A percentile compares a stretch with the other conserved stretches of the same genome.
phyloP scores from a whole-genome alignment of 1,140 invertebrate species.

The Drosophila ercepeae region DNA sequence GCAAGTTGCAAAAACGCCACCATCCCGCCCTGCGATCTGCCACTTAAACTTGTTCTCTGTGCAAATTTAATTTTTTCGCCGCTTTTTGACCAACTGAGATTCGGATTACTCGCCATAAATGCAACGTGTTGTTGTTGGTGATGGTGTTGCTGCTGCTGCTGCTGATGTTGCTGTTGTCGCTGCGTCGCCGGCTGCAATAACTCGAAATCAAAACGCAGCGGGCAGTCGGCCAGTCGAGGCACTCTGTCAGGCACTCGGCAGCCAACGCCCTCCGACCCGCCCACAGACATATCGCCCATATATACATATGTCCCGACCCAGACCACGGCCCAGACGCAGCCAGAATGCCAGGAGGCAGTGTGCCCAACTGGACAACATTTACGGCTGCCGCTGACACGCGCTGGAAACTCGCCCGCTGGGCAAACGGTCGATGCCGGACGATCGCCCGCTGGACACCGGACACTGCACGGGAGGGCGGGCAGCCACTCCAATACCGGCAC shows the following conservation, averaged over 20 bases:
- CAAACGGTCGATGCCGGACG: conserved; percentile 44
- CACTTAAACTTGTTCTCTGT: conserved; percentile 78
- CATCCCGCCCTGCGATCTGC: conserved; percentile 3
- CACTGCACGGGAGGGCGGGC: conserved; percentile 1
- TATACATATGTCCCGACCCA: conserved; percentile 11
- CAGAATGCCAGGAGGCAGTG: conserved; percentile 3
- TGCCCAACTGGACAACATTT: conserved; percentile 69
- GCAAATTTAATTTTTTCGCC: conserved; percentile 76
- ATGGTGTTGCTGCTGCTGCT: conserved; percentile 6
- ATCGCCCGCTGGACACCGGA: conserved; percentile 31
- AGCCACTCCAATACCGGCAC: conserved; percentile 3
- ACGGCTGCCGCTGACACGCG: conserved; percentile 75
- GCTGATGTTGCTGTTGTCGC: conserved; percentile 12
- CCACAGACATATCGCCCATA: conserved; percentile 29
- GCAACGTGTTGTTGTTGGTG: conserved; percentile 27
- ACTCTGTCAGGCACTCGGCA: conserved; percentile 65
- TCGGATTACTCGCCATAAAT: conserved; percentile 73
- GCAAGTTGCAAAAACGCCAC: conserved; percentile 46
- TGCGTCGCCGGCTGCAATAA: conserved; percentile 57
- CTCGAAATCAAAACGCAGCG: conserved; percentile 76
- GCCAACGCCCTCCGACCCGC: conserved; percentile 50
- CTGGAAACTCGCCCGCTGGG: conserved; percentile 59
- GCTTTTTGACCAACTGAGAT: conserved; percentile 69
- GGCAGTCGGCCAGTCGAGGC: conserved; percentile 39
- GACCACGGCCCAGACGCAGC: conserved; percentile 1